A percentile compares a stretch with the other conserved stretches of the same genome.
Conservation (phyloP, 2,888 invertebrate species). For the Papilio gigon region DNA sequence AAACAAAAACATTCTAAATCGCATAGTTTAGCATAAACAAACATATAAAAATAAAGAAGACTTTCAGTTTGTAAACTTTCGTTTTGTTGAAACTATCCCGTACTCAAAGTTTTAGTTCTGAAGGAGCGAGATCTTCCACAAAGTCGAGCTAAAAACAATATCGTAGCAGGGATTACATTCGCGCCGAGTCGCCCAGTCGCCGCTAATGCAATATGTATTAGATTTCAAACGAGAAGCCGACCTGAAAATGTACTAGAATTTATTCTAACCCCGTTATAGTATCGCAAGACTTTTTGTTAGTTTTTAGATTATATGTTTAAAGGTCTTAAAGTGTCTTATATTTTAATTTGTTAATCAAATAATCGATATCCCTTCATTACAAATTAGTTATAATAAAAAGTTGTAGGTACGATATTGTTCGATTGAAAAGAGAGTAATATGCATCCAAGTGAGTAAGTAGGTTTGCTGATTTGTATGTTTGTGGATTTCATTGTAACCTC, state of each 20-base stretch:
- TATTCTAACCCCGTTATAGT: conserved; percentile 25
- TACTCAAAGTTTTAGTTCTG: conserved; percentile 47
- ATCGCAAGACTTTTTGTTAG: conserved; percentile 24
- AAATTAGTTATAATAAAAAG: no score
- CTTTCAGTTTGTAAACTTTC: conserved; percentile 13
- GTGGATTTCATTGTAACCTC: no score
- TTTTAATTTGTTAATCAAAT: no score
- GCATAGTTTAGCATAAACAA: conserved; percentile 11
- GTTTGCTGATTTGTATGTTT: no score
- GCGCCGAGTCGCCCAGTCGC: conserved; percentile 52
- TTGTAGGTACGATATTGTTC: no score
- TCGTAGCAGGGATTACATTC: conserved; percentile 60
- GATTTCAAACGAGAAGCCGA: conserved; percentile 48
- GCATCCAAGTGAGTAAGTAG: no score
- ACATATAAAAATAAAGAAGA: conserved; percentile 3
- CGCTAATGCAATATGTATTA: conserved; percentile 72
- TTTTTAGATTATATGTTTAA: conserved; percentile 10
- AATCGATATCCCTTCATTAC: no score
- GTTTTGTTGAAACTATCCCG: conserved; percentile 23
- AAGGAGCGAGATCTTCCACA: conserved; percentile 47
- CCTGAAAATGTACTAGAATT: conserved; percentile 35
- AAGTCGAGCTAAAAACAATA: conserved; percentile 55
- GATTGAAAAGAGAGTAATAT: no score
- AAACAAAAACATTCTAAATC: background rate
- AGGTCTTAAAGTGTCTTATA: background rate